Evolutionary conservation across 2,888 invertebrate genomes (phyloP).

Genomic region (Keiferia lycopersicella): DNA sequence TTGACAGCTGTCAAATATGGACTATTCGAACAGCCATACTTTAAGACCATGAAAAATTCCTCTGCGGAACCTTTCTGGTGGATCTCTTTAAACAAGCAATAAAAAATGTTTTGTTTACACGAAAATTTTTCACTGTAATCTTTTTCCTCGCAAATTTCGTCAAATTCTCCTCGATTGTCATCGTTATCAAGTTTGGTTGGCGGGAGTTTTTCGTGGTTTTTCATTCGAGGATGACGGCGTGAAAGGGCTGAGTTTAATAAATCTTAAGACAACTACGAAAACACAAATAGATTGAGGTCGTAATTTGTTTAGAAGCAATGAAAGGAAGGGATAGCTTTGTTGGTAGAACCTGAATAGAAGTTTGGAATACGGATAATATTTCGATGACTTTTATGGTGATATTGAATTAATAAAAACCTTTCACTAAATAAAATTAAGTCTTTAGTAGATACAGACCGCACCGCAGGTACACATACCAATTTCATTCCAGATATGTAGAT

Average conservation of each 20-base stretch:
- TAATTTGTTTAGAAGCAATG: constrained; percentile 13
- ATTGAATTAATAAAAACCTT: too few species aligned
- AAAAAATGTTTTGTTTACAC: constrained; percentile 47
- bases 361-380: background rate
- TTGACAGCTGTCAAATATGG: too few species aligned
- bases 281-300: constrained; percentile 4
- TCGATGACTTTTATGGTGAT: too few species aligned
- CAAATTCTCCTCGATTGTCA: constrained; percentile 36
- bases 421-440: too few species aligned
- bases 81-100: constrained; percentile 44
- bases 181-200: constrained; percentile 6
- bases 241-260: constrained; percentile 18
- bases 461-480: too few species aligned
- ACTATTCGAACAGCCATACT: too few species aligned
- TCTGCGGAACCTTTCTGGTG: constrained; percentile 24
- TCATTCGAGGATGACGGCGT: background rate
- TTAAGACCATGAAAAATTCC: too few species aligned
- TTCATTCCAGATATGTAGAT: too few species aligned
- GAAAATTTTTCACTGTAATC: constrained; percentile 47
- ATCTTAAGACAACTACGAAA: background rate
- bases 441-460: too few species aligned
- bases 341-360: background rate
- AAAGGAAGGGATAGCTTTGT: constrained; percentile 9
- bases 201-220: too few species aligned
- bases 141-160: constrained; percentile 40